Evolutionary conservation across 2,797 vertebrate genomes (phyloP), one percentile per base, ranked within the genome.

Genomic region (Sebastes minor): DNA sequence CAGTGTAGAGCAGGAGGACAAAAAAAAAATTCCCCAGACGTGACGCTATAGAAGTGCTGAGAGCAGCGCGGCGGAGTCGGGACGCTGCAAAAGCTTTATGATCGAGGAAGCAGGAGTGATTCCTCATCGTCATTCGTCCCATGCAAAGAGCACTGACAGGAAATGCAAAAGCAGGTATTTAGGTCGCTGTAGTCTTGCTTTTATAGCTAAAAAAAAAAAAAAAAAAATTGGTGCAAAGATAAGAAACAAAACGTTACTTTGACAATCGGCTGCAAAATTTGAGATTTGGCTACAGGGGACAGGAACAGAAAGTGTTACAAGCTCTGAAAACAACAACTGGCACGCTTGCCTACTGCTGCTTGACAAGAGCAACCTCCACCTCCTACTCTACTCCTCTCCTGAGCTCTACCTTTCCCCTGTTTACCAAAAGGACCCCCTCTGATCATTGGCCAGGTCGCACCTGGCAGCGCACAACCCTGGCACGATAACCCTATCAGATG

Each of bases 401-500:
- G 38, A 84, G 74, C 32, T 18, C 64, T 78, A 86, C 85, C 86
- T 87, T 90, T 81, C 76, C 77, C 49, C 13, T 84, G 80, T 88
- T 89, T 79, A 33, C 72, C 67, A 88, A 85, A 85, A 83, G 67
- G 71, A 77, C 42, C 52, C 49, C 35, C 77, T 89, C 72, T 86
- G 83, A 92, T 92, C 79, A 49, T 3, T 8, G 76, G 86, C 88
- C 74, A 87, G 76, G 85, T 81, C 76, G 82, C 49, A 74, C 78
- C 85, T 89, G 85, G 84, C 71, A 67, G 89, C 76, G 25, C 88
- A 83, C 82, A 77, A 61, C 82, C 75, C 71, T 53, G 82, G 82
- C 66, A 78, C 32, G 75, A 89, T 88, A 88, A 90, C 88, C 84
- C 87, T 59, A 87, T 89, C 84, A 82, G 88, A 86, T 76, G 82